These are phyloP conservation scores for Drosophila rufa DNA, from an alignment of 1,140 invertebrate genomes.

Conservation along the genomic window DNA sequence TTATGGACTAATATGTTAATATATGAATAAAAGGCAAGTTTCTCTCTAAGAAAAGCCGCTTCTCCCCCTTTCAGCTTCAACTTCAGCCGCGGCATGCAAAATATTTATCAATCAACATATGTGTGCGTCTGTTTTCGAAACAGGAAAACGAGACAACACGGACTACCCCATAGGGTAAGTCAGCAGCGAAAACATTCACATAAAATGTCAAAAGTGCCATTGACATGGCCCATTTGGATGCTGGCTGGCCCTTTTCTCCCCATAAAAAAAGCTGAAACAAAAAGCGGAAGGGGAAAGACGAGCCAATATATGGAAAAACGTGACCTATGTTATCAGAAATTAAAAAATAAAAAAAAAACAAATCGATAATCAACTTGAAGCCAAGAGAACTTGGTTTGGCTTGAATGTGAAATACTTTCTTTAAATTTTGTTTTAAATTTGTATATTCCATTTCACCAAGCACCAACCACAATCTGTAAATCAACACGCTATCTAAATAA, in stretches of 20 bases:
- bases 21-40: not conserved
- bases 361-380: not conserved
- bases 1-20: not conserved
- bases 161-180: constrained; percentile 37
- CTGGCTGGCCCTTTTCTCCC: constrained; percentile 34
- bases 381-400: not conserved
- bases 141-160: constrained; percentile 24
- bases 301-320: not conserved
- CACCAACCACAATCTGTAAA: constrained; percentile 8
- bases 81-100: not conserved
- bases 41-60: not conserved
- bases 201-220: constrained; percentile 71
- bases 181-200: constrained; percentile 57
- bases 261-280: constrained; percentile 31
- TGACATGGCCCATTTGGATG: constrained; percentile 66
- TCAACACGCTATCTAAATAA: constrained; percentile 12
- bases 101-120: constrained; percentile 34
- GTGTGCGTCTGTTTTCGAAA: constrained; percentile 37
- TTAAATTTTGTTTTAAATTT: not conserved
- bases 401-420: not conserved
- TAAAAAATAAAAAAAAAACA: not conserved
- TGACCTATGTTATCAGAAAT: constrained; percentile 2
- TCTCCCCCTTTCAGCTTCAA: not conserved
- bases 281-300: not conserved
- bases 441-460: not conserved